Base-by-base conservation (phyloP, 2,113 vertebrate genomes). In the Esox niger region DNA sequence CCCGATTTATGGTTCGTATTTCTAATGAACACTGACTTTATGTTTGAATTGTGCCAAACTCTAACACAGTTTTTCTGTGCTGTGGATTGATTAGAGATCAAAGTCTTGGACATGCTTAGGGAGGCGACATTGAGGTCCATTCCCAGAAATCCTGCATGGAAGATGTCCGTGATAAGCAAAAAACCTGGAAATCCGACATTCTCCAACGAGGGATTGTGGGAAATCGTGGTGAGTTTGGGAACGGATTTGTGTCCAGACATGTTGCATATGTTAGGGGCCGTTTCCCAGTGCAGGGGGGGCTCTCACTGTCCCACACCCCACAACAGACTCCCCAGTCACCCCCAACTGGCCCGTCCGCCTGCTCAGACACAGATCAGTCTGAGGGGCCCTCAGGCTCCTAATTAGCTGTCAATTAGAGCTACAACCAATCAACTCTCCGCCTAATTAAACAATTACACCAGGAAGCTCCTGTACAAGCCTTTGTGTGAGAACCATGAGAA, bases 321-420 rank as follows among this genome's bases (percentile, higher is more conserved):
- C 75, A 71, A 74, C 54, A 64, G 62, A 47, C 5, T 47, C 38
- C 26, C 62, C 61, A 63, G 8, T 66, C 77, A 67, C 83, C 71
- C 69, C 63, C 81, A 68, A 71, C 72, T 46, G 75, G 72, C 83
- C 86, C 82, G 90, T 91, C 89, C 88, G 86, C 87, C 77, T 88
- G 83, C 80, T 87, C 87, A 87, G 90, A 93, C 91, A 90, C 90
- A 93, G 90, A 92, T 94, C 92, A 94, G 93, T 89, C 91, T 91
- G 91, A 93, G 93, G 92, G 92, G 91, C 90, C 91, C 88, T 87
- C 85, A 82, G 90, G 81, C 91, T 87, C 89, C 84, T 95, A 95
- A 95, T 95, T 95, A 95, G 94, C 94, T 94, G 94, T 95, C 94
- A 95, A 93, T 95, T 95, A 95, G 92, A 88, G 91, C 93, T 94